phyloP scores from a whole-genome alignment of 2,888 invertebrate genomes.

The Ernsta delagoae region DNA sequence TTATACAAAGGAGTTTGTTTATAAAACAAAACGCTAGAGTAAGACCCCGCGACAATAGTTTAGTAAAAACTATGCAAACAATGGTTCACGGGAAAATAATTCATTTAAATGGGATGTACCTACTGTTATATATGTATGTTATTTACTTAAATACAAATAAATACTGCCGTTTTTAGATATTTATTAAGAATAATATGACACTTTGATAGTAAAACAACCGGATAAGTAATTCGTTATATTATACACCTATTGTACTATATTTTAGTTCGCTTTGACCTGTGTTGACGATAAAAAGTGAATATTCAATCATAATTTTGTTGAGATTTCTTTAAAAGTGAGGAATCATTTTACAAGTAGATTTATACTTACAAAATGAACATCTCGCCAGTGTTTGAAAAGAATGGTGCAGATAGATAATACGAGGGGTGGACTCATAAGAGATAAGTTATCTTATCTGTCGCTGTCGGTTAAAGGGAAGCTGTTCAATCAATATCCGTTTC shows the following conservation, averaged over 20 bases:
- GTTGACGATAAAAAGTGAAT: too few relatives aligned
- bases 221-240: too few relatives aligned
- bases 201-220: too few relatives aligned
- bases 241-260: too few relatives aligned
- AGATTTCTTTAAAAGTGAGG: too few relatives aligned
- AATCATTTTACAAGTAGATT: neutral
- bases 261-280: too few relatives aligned
- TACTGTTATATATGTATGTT: too few relatives aligned
- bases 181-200: too few relatives aligned
- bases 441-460: conserved; percentile 75
- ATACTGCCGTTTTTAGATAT: too few relatives aligned
- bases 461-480: conserved; percentile 65
- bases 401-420: neutral
- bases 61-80: conserved; percentile 57
- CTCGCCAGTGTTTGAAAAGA: neutral
- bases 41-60: conserved; percentile 47
- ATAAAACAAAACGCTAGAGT: conserved; percentile 64
- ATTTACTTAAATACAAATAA: too few relatives aligned
- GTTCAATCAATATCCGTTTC: conserved; percentile 62
- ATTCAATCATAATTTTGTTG: too few relatives aligned
- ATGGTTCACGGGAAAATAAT: conserved; percentile 51
- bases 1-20: conserved; percentile 76
- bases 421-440: conserved; percentile 57
- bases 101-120: conserved; percentile 55
- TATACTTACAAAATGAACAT: neutral